These are phyloP conservation scores for Lucinisca nassula DNA, from an alignment of 2,888 invertebrate genomes.

Conservation along the genomic window DNA sequence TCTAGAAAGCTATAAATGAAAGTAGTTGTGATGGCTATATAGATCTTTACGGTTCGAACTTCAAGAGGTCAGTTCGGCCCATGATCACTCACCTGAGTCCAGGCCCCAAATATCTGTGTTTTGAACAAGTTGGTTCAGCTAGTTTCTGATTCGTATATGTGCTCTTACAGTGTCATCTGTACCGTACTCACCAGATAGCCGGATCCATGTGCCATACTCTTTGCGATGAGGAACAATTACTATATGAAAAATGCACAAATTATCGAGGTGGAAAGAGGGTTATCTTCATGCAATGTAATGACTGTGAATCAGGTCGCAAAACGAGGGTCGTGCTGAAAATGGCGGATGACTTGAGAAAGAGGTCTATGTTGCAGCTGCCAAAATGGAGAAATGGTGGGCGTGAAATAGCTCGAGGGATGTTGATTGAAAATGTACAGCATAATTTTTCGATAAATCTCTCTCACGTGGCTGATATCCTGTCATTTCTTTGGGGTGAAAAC, in stretches of 20 bases:
- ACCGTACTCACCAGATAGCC: conserved; percentile 89
- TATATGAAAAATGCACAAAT: conserved; percentile 90
- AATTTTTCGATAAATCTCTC: conserved; percentile 46
- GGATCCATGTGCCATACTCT: conserved; percentile 91
- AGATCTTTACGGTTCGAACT: too few relatives aligned
- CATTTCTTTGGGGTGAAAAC: conserved; percentile 65
- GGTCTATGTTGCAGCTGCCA: conserved; percentile 20
- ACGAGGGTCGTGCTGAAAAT: conserved; percentile 76
- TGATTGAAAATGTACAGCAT: conserved; percentile 51
- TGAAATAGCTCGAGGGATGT: conserved; percentile 32
- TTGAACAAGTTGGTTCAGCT: too few relatives aligned
- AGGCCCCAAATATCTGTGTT: too few relatives aligned
- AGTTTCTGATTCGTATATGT: too few relatives aligned
- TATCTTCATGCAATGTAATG: conserved; percentile 71
- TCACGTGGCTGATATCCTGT: conserved; percentile 54
- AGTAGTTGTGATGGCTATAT: too few relatives aligned
- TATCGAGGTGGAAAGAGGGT: conserved; percentile 90
- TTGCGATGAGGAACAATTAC: conserved; percentile 89
- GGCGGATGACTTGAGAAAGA: conserved; percentile 28
- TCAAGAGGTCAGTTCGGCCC: too few relatives aligned
- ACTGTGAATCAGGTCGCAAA: conserved; percentile 47
- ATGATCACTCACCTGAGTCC: too few relatives aligned
- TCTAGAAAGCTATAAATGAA: too few relatives aligned
- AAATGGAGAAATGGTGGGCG: conserved; percentile 21
- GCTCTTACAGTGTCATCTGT: conserved; percentile 80